Conservation (phyloP, 1,140 invertebrate species). For the Macrobrachium nipponense region DNA sequence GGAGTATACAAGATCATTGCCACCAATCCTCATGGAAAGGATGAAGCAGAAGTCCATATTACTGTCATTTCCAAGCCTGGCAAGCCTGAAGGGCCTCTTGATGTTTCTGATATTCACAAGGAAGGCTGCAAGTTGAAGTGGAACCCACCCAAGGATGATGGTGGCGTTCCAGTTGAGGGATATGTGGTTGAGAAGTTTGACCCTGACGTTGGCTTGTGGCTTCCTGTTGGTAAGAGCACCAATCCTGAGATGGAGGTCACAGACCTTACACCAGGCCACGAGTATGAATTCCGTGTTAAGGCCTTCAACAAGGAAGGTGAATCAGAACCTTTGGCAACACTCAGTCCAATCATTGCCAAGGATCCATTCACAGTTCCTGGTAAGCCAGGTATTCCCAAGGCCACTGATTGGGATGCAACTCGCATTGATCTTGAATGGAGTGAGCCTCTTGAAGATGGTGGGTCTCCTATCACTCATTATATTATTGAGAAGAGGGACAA, state of each 20-base stretch:
- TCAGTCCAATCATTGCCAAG: constrained; percentile 92
- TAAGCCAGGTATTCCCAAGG: constrained; percentile 85
- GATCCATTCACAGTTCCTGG: constrained; percentile 95
- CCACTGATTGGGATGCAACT: constrained; percentile 91
- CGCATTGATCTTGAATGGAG: constrained; percentile 90
- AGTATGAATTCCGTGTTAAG: constrained; percentile 98
- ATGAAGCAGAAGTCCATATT: constrained; percentile 93
- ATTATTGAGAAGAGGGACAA: constrained; percentile 98
- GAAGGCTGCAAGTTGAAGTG: constrained; percentile 96
- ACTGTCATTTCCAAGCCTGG: constrained; percentile 86
- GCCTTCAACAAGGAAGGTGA: constrained; percentile 97
- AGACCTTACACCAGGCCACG: constrained; percentile 90
- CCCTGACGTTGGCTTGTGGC: constrained; percentile 89
- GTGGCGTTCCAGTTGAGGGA: constrained; percentile 92
- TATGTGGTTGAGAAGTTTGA: constrained; percentile 98
- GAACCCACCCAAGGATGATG: constrained; percentile 98
- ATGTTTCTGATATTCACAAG: constrained; percentile 94
- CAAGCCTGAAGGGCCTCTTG: constrained; percentile 93
- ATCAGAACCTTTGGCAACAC: constrained; percentile 95
- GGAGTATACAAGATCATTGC: constrained; percentile 92
- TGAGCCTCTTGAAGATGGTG: constrained; percentile 80
- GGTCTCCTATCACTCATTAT: constrained; percentile 92
- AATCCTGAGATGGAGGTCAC: constrained; percentile 89
- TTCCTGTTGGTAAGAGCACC: constrained; percentile 85
- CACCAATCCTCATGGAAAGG: constrained; percentile 90